Evolutionary conservation across 2,888 invertebrate species (phyloP), one percentile per base, ranked within the genome.

Genomic region (Eristalinus sepulchralis): DNA sequence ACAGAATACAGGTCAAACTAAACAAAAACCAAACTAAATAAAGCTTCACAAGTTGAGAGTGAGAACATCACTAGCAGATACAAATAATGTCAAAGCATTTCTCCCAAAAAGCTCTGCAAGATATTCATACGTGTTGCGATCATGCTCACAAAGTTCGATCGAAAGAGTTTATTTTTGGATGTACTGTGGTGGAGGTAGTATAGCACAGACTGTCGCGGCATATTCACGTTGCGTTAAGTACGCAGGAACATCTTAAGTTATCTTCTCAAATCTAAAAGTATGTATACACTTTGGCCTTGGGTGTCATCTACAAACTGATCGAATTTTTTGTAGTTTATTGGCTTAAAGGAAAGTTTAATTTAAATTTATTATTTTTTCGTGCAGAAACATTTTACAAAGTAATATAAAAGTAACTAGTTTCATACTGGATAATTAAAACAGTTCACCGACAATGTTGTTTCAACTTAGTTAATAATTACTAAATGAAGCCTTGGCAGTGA

Each of bases 401-500:
- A 27, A 5, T 27, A 5, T 27, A 27, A 27, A 27, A 27, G 2
- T 13, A 6, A 47, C 47, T 5, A 47, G 39, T 39, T 47, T 17
- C 17, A n/a, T 8, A n/a, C 17, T 47, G 17, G 47, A 47, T 47
- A 47, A 6, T 47, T n/a, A 6, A 47, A 17, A 6, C 3, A n/a
- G 17, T 47, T 53, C 68, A 31, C 24, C 11, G 20, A 57, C 27
- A 17, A 4, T 47, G 5, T 17, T 17, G 47, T 5, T 6, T 47
- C 4, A 17, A 17, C 9, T 8, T 47, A 17, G n/a, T 47, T 47
- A n/a, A 17, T 47, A 47, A 55, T 53, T 73, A 72, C 53, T 47
- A 70, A 55, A 66, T 70, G 53, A 75, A 83, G 77, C 86, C 86
- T 86, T 92, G 91, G 90, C 92, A 91, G 91, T 92, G 92, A 92